These are phyloP conservation scores for Amphipoea lucens DNA, from an alignment of 2,888 invertebrate genomes.

Conservation along the genomic window DNA sequence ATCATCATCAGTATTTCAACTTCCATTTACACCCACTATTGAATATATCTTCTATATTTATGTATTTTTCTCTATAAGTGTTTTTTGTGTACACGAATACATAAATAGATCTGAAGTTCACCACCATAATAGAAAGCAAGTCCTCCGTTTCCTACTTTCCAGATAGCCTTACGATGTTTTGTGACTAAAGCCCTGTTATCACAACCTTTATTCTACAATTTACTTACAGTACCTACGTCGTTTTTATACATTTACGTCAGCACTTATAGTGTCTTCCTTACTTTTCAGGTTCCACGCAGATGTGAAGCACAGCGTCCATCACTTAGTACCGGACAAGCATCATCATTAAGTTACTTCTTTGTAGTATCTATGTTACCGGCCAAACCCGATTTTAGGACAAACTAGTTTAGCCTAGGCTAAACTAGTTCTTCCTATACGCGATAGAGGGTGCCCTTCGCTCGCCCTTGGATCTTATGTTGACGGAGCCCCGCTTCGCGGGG, in stretches of 20 bases:
- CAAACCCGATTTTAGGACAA: too few relatives aligned
- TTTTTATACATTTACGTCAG: background rate
- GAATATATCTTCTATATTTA: background rate
- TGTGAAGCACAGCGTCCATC: slow-evolving; percentile 68
- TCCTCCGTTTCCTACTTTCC: background rate
- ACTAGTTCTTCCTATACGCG: too few relatives aligned
- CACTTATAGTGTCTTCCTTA: background rate
- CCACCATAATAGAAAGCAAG: background rate
- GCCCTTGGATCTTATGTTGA: too few relatives aligned
- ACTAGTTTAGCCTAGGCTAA: too few relatives aligned
- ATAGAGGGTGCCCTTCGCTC: too few relatives aligned
- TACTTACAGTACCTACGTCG: background rate
- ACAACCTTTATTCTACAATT: background rate
- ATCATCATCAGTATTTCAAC: background rate
- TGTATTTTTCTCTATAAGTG: background rate
- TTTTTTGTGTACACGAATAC: background rate
- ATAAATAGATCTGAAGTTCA: background rate
- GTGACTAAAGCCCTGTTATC: background rate
- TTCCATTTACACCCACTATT: background rate
- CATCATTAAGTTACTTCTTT: slow-evolving; percentile 32
- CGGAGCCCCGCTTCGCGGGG: too few relatives aligned
- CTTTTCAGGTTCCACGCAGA: slow-evolving; percentile 68
- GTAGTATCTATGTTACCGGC: too few relatives aligned
- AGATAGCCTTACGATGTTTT: background rate
- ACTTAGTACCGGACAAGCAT: slow-evolving; percentile 63